Base-by-base conservation (phyloP, 1,140 invertebrate genomes). In the Semibalanus balanoides region DNA sequence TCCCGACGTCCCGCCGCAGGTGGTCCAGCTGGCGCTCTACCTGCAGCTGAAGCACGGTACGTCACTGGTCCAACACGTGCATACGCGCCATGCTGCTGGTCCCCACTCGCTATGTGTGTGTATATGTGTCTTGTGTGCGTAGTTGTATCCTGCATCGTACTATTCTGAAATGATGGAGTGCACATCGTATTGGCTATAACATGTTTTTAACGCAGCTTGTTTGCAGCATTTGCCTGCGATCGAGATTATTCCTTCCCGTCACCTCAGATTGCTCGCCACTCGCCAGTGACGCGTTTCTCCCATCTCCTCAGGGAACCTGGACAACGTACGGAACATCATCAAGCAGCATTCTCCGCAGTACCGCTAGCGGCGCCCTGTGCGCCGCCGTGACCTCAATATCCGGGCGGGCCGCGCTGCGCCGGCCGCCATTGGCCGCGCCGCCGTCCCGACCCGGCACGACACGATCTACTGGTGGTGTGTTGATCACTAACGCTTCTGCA, bases 41-140 rank as follows among this genome's bases (percentile, higher is more conserved):
- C n/a, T 72, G 3, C 70, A 72, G 29, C 70, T 72, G 28, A 72
- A 72, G 19, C 70, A 72, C 70, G 70, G 51, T 64, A 64, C 51
- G 51, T 25, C 14, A 22, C 51, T 64, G 51, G 51, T 19, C 51
- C 51, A 25, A 64, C 9, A 40, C 35, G 17, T 7, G 35, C 35
- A 7, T 17, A 40, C 17, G 35, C 5, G 5, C 35, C 35, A 7
- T 40, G 35, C 17, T 40, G 35, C 35, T 40, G 35, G 17, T 40
- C 17, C 5, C 5, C 35, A 40, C 17, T 40, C 17, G 35, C 5
- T 40, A 5, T 17, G 5, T 17, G 69, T 70, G 7, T 70, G 7
- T 11, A 22, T 70, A 22, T 27, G 69, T 70, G 7, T 70, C 25
- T 9, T 7, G 3, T 70, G 7, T 70, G 5, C 25, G 35, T 40